phyloP scores from a whole-genome alignment of 2,113 vertebrate genomes.

The Cromileptes altivelis region DNA sequence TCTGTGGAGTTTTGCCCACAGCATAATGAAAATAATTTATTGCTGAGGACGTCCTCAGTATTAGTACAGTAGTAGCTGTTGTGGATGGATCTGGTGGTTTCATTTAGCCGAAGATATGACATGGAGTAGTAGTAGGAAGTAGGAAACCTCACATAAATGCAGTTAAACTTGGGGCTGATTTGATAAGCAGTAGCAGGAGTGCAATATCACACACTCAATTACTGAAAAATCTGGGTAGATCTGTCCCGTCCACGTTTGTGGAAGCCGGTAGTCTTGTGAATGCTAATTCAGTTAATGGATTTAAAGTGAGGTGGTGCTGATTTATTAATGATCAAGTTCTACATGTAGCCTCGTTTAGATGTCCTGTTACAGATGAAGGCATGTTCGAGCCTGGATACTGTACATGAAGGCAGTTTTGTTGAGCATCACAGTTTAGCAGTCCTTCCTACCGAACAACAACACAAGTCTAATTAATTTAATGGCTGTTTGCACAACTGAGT shows the following conservation, averaged over 20 bases:
- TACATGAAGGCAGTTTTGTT: slow-evolving; percentile 41
- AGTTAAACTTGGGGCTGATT: not conserved
- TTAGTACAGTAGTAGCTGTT: not conserved
- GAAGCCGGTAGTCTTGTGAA: slow-evolving; percentile 4
- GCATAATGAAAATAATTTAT: not conserved
- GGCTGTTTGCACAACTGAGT: slow-evolving; percentile 57
- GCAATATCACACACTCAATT: not conserved
- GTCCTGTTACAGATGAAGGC: not conserved
- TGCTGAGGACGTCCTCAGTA: not conserved
- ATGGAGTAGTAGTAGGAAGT: not conserved
- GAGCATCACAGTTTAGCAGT: slow-evolving; percentile 51
- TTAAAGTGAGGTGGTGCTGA: slow-evolving; percentile 4
- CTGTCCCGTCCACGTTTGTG: slow-evolving; percentile 1
- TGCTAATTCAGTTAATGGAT: slow-evolving; percentile 9
- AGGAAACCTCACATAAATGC: not conserved
- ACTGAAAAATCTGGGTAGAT: not conserved
- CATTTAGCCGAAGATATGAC: not conserved
- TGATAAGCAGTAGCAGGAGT: not conserved
- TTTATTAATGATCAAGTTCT: slow-evolving; percentile 23
- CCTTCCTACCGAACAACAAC: slow-evolving; percentile 54
- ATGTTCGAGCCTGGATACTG: not conserved
- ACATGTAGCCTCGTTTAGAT: not conserved
- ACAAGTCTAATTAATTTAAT: slow-evolving; percentile 69
- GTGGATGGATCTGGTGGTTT: not conserved
- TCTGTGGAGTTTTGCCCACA: not conserved